Evolutionary conservation across 2,888 invertebrate species (phyloP), one percentile per base, ranked within the genome.

Genomic region (Smittia sp.): DNA sequence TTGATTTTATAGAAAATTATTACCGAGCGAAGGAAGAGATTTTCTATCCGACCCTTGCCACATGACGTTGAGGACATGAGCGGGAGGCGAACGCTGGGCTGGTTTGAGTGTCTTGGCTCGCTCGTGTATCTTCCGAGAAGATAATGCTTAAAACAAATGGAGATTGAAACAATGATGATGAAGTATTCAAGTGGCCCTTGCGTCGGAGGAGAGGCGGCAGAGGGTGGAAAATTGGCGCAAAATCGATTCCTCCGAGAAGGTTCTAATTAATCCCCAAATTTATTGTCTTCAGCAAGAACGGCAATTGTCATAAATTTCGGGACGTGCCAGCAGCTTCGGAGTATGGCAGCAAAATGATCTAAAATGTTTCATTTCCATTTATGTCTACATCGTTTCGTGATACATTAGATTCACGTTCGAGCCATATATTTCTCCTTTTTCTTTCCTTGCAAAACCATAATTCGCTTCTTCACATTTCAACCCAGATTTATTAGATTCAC

Each of bases 261-360:
- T 67, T 32, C 67, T 67, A 67, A 67, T 67, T 67, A 67, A 67
- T 67, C 67, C 67, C 41, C 41, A 20, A 67, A 67, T 67, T 67
- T 67, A 67, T 67, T 67, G 38, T 67, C 41, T 67, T 67, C 67
- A 67, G 20, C 67, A 65, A 65, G 20, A 67, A 67, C 22, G 67
- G 67, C 67, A 67, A 67, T 39, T 39, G 67, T 67, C 67, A 67
- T 67, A 67, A 67, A 67, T 67, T 67, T 67, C 20, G 39, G 41
- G 67, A 67, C 67, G 67, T 67, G 41, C 67, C 24, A 39, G 67
- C 20, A 22, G 39, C 24, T 39, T 32, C 32, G 32, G 9, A 46
- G 11, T 6, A 46, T 46, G 46, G 46, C n/a, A n/a, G 11, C 46
- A n/a, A 46, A 46, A 15, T 46, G 46, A 46, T 46, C 46, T 46